Evolutionary conservation across 2,888 invertebrate genomes (phyloP), one percentile per base, ranked within the genome.

Genomic region (Cheilosia grossa): DNA sequence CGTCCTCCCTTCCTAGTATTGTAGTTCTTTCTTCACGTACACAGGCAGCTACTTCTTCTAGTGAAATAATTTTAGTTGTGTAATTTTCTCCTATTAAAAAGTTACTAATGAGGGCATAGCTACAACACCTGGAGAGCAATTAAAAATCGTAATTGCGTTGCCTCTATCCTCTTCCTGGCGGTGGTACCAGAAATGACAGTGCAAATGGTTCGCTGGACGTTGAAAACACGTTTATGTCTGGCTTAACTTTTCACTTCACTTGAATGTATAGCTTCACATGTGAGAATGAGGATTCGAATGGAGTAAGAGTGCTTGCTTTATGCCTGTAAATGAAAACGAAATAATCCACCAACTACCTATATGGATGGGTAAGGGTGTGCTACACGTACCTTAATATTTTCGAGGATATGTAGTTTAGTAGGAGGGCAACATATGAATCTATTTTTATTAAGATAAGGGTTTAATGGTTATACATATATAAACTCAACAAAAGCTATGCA

Each of bases 101-200:
- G 83, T 75, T 80, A 74, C 75, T 83, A 83, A 83, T 83, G 83
- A 80, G 74, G 83, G 70, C 61, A 37, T 37, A 83, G 83, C 78
- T 83, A 66, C 83, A 79, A 80, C 83, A 83, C 74, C 79, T 83
- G 83, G 70, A 83, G 74, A 83, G 83, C 83, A 80, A 83, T 83
- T 80, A 83, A 80, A 82, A 79, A 70, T 58, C 74, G 80, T 83
- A 83, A 83, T 80, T 83, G 79, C 79, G 74, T 80, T 80, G 59
- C 61, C 70, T 66, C 70, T 70, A 19, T 21, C 19, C 49, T 27
- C 27, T 21, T 66, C 67, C 61, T 56, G 54, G 56, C 21, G 53
- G 30, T 30, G 9, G 9, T 30, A 30, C 30, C 13, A 37, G 78
- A 73, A 53, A 78, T 69, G 40, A 69, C 67, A 56, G 63, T 63